These are phyloP conservation scores for Haliclona indistincta DNA, from an alignment of 37 sponge, comb jelly and placozoan genomes.

Conservation along the genomic window DNA sequence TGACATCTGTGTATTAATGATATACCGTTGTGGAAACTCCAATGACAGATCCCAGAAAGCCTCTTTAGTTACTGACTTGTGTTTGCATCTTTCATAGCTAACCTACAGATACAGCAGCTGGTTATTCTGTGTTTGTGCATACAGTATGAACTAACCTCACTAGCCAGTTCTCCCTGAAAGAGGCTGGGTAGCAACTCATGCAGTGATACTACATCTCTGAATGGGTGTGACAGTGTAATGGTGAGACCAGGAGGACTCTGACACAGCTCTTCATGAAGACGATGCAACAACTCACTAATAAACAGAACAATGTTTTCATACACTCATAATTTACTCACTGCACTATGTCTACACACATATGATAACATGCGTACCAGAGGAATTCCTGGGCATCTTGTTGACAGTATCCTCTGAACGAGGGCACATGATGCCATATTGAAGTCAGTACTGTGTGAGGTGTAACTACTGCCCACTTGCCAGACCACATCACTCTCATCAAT, in stretches of 20 bases:
- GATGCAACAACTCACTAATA: conserved; percentile 57
- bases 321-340: neutral
- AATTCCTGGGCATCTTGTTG: conserved; percentile 91
- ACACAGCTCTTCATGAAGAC: conserved; percentile 58
- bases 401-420: conserved; percentile 70
- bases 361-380: conserved; percentile 46
- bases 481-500: conserved; percentile 80
- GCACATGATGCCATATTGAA: conserved; percentile 64
- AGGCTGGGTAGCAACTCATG: conserved; percentile 41
- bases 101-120: conserved; percentile 13
- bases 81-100: conserved; percentile 51
- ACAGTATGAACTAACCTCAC: conserved; percentile 23
- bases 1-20: neutral
- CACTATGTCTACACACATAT: neutral
- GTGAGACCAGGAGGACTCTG: conserved; percentile 9
- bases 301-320: conserved; percentile 2
- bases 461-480: conserved; percentile 83
- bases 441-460: conserved; percentile 77
- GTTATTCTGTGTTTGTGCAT: neutral
- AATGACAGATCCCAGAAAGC: conserved; percentile 76
- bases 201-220: conserved; percentile 10
- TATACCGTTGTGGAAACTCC: conserved; percentile 60
- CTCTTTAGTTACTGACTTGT: conserved; percentile 37
- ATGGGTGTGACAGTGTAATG: neutral
- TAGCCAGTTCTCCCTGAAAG: conserved; percentile 67